Conservation (phyloP, 1,140 invertebrate species). For the Diachasma alloeum region DNA sequence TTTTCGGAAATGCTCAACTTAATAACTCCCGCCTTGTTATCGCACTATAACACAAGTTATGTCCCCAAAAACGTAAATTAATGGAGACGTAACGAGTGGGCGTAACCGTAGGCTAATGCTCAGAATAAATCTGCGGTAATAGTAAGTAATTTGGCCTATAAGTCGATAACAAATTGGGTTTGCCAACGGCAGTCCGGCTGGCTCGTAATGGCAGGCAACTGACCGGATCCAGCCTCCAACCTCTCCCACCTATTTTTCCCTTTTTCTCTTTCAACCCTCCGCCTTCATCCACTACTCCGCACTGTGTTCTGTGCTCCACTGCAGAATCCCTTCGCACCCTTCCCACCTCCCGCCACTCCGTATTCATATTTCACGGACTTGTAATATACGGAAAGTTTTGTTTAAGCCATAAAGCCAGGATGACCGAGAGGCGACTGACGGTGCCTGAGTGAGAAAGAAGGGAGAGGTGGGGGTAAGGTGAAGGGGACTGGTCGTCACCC, state of each 20-base stretch:
- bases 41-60: slow-evolving; percentile 27
- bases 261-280: neutral
- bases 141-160: slow-evolving; percentile 65
- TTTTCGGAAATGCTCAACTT: neutral
- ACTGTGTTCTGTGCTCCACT: slow-evolving; percentile 20
- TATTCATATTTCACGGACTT: slow-evolving; percentile 64
- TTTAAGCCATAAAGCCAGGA: slow-evolving; percentile 61
- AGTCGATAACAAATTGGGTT: slow-evolving; percentile 67
- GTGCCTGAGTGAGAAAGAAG: neutral
- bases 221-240: slow-evolving; percentile 53
- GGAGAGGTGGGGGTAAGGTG: slow-evolving; percentile 19
- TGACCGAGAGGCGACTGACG: slow-evolving; percentile 27
- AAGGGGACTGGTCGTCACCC: slow-evolving; percentile 39
- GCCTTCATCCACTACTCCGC: slow-evolving; percentile 5
- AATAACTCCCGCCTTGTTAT: neutral
- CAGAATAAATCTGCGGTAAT: slow-evolving; percentile 66
- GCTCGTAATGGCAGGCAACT: slow-evolving; percentile 59
- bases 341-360: slow-evolving; percentile 20
- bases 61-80: slow-evolving; percentile 50
- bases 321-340: slow-evolving; percentile 5
- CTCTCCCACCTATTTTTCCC: slow-evolving; percentile 29
- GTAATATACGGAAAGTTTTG: slow-evolving; percentile 64
- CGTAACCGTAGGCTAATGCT: slow-evolving; percentile 57
- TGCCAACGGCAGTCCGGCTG: slow-evolving; percentile 54
- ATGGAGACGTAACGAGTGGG: slow-evolving; percentile 60